Evolutionary conservation across 1,140 invertebrate genomes (phyloP).

Genomic region (Belonocnema kinseyi): DNA sequence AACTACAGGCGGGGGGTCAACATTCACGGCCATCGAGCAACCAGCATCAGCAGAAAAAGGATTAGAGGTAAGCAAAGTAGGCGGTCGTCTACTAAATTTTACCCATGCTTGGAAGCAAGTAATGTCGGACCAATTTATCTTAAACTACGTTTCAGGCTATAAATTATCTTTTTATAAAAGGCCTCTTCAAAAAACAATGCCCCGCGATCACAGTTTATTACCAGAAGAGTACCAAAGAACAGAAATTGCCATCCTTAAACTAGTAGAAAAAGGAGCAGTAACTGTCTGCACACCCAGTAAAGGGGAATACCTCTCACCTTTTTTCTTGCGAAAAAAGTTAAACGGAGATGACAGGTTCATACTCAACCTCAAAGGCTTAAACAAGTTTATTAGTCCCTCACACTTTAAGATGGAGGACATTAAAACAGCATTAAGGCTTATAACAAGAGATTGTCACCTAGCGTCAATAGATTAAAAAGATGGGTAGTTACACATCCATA

Average conservation of each 20-base stretch:
- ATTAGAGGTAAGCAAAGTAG: too few relatives aligned
- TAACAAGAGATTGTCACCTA: conserved; percentile 27
- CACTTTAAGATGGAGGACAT: conserved; percentile 35
- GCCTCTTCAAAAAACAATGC: neutral
- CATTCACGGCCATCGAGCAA: too few relatives aligned
- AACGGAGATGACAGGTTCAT: neutral
- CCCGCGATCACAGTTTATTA: neutral
- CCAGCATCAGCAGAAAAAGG: too few relatives aligned
- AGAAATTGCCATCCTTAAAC: conserved; percentile 11
- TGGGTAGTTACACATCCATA: neutral
- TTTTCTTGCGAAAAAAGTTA: conserved; percentile 13
- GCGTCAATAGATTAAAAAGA: neutral
- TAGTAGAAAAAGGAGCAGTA: conserved; percentile 35
- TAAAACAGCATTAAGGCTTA: conserved; percentile 12
- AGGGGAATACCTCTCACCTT: conserved; percentile 18
- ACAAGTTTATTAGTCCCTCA: conserved; percentile 8
- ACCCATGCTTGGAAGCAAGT: conserved; percentile 12
- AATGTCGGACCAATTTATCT: conserved; percentile 12
- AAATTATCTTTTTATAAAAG: conserved; percentile 8
- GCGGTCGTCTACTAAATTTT: neutral
- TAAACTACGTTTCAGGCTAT: conserved; percentile 26
- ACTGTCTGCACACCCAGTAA: neutral
- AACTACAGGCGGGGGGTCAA: too few relatives aligned
- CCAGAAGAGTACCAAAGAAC: neutral
- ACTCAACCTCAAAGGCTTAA: neutral